Evolutionary conservation across 1,140 invertebrate species (phyloP), one percentile per base, ranked within the genome.

Genomic region (Samia ricini): DNA sequence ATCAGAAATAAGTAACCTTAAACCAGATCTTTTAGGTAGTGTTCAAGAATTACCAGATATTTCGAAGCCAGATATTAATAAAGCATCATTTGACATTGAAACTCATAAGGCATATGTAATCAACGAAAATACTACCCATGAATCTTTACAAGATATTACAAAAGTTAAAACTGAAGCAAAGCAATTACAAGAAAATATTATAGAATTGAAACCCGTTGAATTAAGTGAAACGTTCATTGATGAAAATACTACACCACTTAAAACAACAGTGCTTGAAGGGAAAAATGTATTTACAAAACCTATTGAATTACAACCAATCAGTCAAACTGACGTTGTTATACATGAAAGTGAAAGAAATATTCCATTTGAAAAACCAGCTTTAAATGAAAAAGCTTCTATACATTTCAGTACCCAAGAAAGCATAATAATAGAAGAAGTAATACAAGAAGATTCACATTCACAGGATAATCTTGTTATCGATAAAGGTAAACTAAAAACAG

Each of bases 301-400:
- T 26, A 70, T 79, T 50, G 66, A 73, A 72, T 67, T 68, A 33
- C 65, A 73, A 62, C 56, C 79, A 24, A 59, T 88, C n/a, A 77
- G 65, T 66, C 77, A 82, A 73, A 77, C 57, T 52, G 71, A 76
- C 23, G 50, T 79, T 26, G 52, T 79, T 12, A 64, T 82, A 33
- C 73, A 85, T 52, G 85, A 88, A 61, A 81, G 60, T 56, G 77
- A 77, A 75, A 61, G 66, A 22, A 63, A 77, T 56, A 71, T 66
- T 15, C 56, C 72, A 23, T 76, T 81, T 63, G 56, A 75, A 36
- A 63, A 75, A 63, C 23, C 19, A 15, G 2, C 20, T 12, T 57
- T 56, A 24, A 26, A 52, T 18, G 72, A 77, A 68, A 83, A 68
- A 24, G 85, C 79, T 10, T 66, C 63, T 8, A 10, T 77, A 23